phyloP scores from a whole-genome alignment of 2,797 vertebrate species.

The Spondyliosoma cantharus region DNA sequence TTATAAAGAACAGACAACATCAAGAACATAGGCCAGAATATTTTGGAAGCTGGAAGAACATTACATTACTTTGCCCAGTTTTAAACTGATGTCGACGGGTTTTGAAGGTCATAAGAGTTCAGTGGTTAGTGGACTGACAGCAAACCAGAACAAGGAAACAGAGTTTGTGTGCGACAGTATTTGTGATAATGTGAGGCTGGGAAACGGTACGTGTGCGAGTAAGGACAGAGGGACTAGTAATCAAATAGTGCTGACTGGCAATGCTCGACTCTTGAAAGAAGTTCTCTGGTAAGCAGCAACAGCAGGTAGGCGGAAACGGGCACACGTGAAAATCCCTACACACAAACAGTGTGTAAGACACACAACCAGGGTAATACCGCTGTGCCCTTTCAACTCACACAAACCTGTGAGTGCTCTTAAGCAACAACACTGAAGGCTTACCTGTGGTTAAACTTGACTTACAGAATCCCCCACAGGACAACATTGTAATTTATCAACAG shows the following conservation, averaged over 20 bases:
- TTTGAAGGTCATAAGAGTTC: background rate
- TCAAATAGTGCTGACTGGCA: constrained; percentile 51
- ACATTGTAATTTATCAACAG: background rate
- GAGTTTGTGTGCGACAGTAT: background rate
- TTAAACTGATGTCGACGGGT: constrained; percentile 3
- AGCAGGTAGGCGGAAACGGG: background rate
- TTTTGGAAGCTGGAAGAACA: background rate
- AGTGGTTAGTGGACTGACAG: background rate
- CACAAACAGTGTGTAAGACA: background rate
- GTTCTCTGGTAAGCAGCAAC: constrained; percentile 48
- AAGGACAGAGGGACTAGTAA: constrained; percentile 22
- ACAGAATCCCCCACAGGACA: background rate
- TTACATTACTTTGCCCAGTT: background rate
- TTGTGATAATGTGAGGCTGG: background rate
- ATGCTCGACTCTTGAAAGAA: constrained; percentile 37
- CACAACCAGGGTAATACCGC: background rate
- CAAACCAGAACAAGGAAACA: background rate
- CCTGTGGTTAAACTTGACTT: constrained; percentile 27
- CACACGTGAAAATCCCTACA: background rate
- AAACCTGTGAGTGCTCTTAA: background rate
- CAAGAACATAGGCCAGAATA: background rate
- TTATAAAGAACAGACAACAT: background rate
- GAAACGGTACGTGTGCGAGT: constrained; percentile 4
- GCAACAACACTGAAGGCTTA: background rate
- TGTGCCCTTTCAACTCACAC: background rate